Percentiles rank a stretch among this genome's conserved stretches.
Evolutionary conservation across 2,113 vertebrate species (phyloP).

Genomic region (Semicossyphus pulcher): DNA sequence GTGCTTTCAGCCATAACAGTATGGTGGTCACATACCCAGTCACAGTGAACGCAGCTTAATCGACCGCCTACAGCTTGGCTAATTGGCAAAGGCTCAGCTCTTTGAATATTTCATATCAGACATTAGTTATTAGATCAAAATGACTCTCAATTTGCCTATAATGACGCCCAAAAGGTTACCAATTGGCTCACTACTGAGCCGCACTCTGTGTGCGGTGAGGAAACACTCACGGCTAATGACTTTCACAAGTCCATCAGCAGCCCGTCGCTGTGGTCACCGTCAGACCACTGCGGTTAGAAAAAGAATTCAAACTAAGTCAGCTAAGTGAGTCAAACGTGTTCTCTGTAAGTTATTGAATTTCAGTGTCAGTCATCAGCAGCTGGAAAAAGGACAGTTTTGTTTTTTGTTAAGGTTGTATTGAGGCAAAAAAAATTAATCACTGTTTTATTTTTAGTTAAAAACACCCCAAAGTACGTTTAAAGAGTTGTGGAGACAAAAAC

Average conservation of each 20-base stretch:
- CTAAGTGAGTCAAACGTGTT: background rate
- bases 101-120: slow-evolving; percentile 73
- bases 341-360: too few relatives aligned
- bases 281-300: slow-evolving; percentile 31
- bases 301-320: slow-evolving; percentile 21
- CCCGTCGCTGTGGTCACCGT: slow-evolving; percentile 32
- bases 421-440: too few relatives aligned
- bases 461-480: too few relatives aligned
- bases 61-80: slow-evolving; percentile 54
- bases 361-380: too few relatives aligned
- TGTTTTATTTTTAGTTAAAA: too few relatives aligned
- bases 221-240: slow-evolving; percentile 57
- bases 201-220: slow-evolving; percentile 28
- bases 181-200: slow-evolving; percentile 17
- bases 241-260: slow-evolving; percentile 61
- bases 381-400: too few relatives aligned
- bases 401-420: too few relatives aligned
- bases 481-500: too few relatives aligned
- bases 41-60: slow-evolving; percentile 28
- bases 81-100: slow-evolving; percentile 50
- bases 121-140: slow-evolving; percentile 61
- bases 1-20: background rate
- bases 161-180: slow-evolving; percentile 51
- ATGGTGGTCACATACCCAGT: slow-evolving; percentile 19
- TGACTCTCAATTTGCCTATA: slow-evolving; percentile 46